Conservation (phyloP, 2,888 invertebrate genomes). For the Deilephila porcellus region DNA sequence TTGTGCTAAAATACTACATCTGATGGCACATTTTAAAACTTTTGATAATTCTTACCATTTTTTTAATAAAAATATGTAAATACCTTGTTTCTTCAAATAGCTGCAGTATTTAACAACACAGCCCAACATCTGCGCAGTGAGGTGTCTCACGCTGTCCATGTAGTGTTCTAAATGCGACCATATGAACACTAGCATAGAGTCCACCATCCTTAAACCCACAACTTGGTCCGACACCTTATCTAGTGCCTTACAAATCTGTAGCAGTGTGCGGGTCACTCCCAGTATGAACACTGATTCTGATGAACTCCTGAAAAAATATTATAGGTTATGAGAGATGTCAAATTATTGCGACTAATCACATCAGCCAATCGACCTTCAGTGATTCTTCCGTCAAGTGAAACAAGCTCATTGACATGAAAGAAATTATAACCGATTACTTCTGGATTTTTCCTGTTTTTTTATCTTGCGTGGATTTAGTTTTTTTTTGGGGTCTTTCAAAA, state of each 20-base stretch:
- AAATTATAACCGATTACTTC: no score
- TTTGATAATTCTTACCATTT: no score
- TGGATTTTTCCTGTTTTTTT: no score
- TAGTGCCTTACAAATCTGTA: constrained; percentile 60
- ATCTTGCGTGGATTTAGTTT: no score
- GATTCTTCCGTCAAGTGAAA: no score
- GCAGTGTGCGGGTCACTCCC: constrained; percentile 62
- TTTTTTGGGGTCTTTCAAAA: no score
- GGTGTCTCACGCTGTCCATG: constrained; percentile 87
- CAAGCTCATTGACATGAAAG: no score
- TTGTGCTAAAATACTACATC: no score
- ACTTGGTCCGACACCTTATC: constrained; percentile 32
- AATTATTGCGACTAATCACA: no score
- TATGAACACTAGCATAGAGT: constrained; percentile 66
- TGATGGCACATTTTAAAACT: no score
- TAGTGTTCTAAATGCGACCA: constrained; percentile 86
- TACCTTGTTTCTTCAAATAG: constrained; percentile 60
- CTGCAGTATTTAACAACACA: constrained; percentile 60
- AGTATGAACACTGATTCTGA: constrained; percentile 66
- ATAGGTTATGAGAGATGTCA: no score
- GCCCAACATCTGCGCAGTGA: constrained; percentile 78
- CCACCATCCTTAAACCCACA: constrained; percentile 46
- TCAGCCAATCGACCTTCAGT: no score
- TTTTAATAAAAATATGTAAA: constrained; percentile 15
- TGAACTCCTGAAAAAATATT: constrained; percentile 55